Evolutionary conservation across 1,140 invertebrate species (phyloP).

Genomic region (Drosophila lini): DNA sequence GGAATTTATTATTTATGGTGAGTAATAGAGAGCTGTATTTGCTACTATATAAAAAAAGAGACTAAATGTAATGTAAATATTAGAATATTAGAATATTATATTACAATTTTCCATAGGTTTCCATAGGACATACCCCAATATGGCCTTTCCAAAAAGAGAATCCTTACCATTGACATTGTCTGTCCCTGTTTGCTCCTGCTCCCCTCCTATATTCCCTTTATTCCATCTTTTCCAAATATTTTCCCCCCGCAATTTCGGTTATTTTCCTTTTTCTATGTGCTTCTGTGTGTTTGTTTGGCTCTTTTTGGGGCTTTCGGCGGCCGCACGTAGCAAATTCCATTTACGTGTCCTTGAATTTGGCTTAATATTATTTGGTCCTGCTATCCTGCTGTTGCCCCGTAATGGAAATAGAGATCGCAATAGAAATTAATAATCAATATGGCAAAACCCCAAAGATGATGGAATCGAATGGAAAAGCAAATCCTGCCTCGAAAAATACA

Average conservation of each 20-base stretch:
- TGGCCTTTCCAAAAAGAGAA: neutral
- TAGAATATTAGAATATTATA: neutral
- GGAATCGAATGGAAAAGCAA: slow-evolving; percentile 10
- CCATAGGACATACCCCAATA: neutral
- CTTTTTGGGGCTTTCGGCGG: slow-evolving; percentile 25
- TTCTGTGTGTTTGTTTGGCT: slow-evolving; percentile 34
- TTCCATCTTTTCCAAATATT: neutral
- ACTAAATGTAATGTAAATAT: neutral
- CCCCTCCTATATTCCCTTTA: neutral
- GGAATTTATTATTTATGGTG: neutral
- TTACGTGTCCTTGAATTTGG: slow-evolving; percentile 61
- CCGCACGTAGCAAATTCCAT: slow-evolving; percentile 48
- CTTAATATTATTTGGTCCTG: slow-evolving; percentile 28
- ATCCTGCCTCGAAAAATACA: neutral
- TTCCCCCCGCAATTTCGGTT: neutral
- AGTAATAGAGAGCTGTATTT: neutral
- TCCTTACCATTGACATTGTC: slow-evolving; percentile 37
- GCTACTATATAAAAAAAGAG: neutral
- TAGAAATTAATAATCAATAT: slow-evolving; percentile 66
- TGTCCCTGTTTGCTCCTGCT: slow-evolving; percentile 9
- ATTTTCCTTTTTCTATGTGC: slow-evolving; percentile 16
- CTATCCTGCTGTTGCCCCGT: neutral
- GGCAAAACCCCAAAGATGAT: slow-evolving; percentile 15
- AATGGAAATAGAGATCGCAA: slow-evolving; percentile 33
- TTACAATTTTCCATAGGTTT: neutral